phyloP scores from a whole-genome alignment of 2,113 vertebrate genomes.

The Bambusicola thoracicus region DNA sequence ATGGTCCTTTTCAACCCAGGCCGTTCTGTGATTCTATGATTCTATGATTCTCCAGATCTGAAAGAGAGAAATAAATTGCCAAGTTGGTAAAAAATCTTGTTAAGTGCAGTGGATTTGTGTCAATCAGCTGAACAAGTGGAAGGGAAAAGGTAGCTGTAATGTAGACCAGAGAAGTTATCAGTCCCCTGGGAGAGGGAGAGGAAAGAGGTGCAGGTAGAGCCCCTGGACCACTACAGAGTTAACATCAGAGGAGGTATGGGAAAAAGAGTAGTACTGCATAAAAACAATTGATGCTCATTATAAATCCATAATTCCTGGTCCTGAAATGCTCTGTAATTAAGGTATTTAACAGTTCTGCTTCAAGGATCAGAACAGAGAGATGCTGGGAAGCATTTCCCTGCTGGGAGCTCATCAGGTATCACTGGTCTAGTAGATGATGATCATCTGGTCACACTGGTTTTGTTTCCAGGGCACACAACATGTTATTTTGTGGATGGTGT shows the following conservation, averaged over 20 bases:
- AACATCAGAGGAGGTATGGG: neutral
- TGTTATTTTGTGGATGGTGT: neutral
- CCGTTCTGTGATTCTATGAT: too few species aligned
- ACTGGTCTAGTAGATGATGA: neutral
- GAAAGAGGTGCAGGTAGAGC: neutral
- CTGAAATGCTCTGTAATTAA: neutral
- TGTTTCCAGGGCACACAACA: neutral
- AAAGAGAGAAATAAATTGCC: neutral
- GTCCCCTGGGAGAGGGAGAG: neutral
- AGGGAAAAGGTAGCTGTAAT: neutral
- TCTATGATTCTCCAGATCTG: neutral
- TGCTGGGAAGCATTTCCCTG: neutral
- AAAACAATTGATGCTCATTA: neutral
- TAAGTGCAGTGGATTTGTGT: neutral
- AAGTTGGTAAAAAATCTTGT: neutral
- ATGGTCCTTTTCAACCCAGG: too few species aligned
- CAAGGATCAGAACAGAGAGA: neutral
- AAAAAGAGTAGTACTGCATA: neutral
- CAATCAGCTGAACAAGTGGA: neutral
- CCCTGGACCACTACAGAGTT: neutral
- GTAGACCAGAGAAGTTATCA: neutral
- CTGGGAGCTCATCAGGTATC: neutral
- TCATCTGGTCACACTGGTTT: neutral
- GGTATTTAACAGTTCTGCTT: neutral
- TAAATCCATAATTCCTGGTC: neutral